These are phyloP conservation scores for Venustoraphidia nigricollis DNA, from an alignment of 2,888 invertebrate species.

Conservation along the genomic window DNA sequence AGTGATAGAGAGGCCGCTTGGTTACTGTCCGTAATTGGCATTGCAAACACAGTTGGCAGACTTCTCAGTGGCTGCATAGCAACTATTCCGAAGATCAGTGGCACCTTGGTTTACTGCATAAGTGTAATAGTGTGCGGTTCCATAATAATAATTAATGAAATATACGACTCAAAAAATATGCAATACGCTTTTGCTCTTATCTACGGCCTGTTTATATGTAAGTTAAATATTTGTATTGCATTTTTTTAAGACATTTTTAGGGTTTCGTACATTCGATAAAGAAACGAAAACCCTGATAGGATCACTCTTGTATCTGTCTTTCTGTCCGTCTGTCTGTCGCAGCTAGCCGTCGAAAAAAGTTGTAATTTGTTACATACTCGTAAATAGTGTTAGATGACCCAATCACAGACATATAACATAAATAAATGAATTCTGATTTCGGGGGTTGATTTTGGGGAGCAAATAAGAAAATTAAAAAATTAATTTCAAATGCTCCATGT, in stretches of 20 bases:
- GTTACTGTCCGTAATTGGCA: slow-evolving; percentile 53
- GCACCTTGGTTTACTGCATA: slow-evolving; percentile 47
- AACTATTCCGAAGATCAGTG: slow-evolving; percentile 40
- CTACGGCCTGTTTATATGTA: slow-evolving; percentile 54
- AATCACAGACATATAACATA: too few relatives aligned
- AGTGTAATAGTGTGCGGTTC: slow-evolving; percentile 48
- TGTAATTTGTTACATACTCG: too few relatives aligned
- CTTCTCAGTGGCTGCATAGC: slow-evolving; percentile 47
- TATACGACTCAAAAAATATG: slow-evolving; percentile 29
- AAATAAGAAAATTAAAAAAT: too few relatives aligned
- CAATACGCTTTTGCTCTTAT: slow-evolving; percentile 41
- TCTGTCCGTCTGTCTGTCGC: too few relatives aligned
- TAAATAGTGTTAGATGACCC: too few relatives aligned
- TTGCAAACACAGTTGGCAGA: slow-evolving; percentile 53
- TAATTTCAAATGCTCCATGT: too few relatives aligned
- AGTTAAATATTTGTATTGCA: neutral
- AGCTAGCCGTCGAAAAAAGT: too few relatives aligned
- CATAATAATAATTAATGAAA: slow-evolving; percentile 38
- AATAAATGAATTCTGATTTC: too few relatives aligned
- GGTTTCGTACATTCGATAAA: too few relatives aligned
- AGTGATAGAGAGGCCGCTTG: slow-evolving; percentile 31
- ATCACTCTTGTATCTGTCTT: too few relatives aligned
- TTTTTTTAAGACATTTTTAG: neutral
- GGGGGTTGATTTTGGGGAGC: too few relatives aligned
- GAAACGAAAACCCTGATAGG: too few relatives aligned